Evolutionary conservation across 2,113 vertebrate species (phyloP).

Genomic region (Eulemur macaco): DNA sequence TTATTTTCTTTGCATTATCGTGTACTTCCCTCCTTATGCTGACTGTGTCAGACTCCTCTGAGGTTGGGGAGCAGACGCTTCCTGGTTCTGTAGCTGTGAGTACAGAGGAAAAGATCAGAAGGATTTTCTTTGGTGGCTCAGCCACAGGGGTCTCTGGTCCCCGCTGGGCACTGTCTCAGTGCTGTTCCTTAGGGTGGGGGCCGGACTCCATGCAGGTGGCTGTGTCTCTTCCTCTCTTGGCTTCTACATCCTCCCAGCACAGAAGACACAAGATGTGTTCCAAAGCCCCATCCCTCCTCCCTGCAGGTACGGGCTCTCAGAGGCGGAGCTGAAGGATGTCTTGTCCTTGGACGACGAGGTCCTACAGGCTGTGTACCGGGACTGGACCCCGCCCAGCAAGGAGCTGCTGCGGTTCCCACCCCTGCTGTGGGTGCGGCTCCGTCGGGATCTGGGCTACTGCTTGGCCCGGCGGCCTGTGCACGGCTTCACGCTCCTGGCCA

Average conservation of each 20-base stretch:
- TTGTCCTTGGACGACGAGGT: conserved; percentile 90
- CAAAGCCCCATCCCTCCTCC: rapidly evolving
- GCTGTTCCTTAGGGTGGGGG: background rate
- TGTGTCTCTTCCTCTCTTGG: background rate
- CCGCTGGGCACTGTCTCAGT: background rate
- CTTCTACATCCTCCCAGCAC: background rate
- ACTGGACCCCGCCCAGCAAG: conserved; percentile 83
- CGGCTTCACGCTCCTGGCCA: conserved; percentile 78
- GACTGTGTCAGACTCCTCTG: background rate
- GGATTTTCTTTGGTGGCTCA: too few species aligned
- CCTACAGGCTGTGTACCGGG: conserved; percentile 86
- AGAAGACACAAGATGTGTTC: background rate
- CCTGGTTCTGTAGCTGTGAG: background rate
- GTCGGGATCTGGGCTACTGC: conserved; percentile 81
- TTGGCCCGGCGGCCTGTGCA: conserved; percentile 82
- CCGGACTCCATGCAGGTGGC: background rate
- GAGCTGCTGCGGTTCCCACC: conserved; percentile 86
- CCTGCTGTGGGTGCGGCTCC: conserved; percentile 87
- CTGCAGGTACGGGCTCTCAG: conserved; percentile 87
- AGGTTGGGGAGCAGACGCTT: background rate
- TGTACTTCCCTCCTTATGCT: background rate
- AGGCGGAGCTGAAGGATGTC: conserved; percentile 88
- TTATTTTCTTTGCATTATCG: background rate
- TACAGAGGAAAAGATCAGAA: background rate
- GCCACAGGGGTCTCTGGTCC: rapidly evolving